These are phyloP conservation scores for Pelobates fuscus DNA, from an alignment of 2,113 vertebrate genomes.

Conservation along the genomic window DNA sequence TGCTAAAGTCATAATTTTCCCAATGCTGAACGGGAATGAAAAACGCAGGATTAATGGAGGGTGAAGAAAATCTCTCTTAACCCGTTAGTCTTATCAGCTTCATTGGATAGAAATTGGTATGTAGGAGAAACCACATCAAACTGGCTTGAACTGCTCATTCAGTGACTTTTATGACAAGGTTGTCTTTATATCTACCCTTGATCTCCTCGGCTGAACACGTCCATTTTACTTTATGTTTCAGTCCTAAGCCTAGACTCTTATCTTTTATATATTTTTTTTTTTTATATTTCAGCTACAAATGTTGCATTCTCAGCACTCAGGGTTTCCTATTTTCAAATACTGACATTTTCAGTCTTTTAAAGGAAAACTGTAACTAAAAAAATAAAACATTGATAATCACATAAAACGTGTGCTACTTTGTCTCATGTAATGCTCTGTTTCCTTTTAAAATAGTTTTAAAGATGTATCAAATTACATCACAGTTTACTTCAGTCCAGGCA, in stretches of 20 bases:
- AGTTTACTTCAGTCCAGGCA: too few species aligned
- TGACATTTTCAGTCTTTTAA: constrained; percentile 29
- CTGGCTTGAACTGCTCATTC: constrained; percentile 9
- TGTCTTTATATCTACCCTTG: constrained; percentile 36
- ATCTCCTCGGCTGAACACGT: constrained; percentile 45
- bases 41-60: constrained; percentile 15
- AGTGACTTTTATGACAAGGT: constrained; percentile 32
- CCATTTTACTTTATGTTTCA: constrained; percentile 37
- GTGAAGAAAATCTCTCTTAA: constrained; percentile 40
- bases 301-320: constrained; percentile 28
- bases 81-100: constrained; percentile 36
- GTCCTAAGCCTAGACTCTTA: not conserved
- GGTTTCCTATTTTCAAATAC: constrained; percentile 18
- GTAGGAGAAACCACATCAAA: constrained; percentile 18
- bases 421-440: too few species aligned
- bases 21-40: constrained; percentile 7
- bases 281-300: constrained; percentile 12
- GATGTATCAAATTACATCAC: too few species aligned
- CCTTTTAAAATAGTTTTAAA: too few species aligned
- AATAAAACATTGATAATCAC: too few species aligned
- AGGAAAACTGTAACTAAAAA: too few species aligned
- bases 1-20: constrained; percentile 19
- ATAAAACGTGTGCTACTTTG: too few species aligned
- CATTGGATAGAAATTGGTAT: constrained; percentile 24
- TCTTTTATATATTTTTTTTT: constrained; percentile 30